phyloP scores from a whole-genome alignment of 1,140 invertebrate genomes.

The Panagrolaimus sp. region DNA sequence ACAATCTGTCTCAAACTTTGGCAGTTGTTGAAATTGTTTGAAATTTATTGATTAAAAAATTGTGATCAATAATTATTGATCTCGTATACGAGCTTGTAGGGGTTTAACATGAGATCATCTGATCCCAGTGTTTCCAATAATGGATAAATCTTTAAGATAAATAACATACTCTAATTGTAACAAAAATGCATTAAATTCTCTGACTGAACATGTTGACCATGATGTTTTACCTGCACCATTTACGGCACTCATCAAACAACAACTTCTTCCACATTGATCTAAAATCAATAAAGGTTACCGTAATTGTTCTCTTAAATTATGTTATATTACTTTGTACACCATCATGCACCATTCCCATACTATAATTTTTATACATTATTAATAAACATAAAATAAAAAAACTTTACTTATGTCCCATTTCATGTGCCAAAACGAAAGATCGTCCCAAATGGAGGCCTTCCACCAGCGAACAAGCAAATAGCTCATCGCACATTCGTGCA shows the following conservation, averaged over 20 bases:
- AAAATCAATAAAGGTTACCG: no score
- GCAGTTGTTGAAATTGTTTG: no score
- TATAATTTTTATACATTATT: conserved; percentile 23
- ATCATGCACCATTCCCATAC: conserved; percentile 60
- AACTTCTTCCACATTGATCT: conserved; percentile 53
- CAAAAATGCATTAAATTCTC: conserved; percentile 59
- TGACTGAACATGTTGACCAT: conserved; percentile 55
- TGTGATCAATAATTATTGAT: no score
- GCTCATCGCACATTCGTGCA: conserved; percentile 58
- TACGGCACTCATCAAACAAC: conserved; percentile 58
- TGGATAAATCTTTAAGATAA: no score
- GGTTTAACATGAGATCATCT: no score
- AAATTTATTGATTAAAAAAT: no score
- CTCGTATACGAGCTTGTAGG: no score
- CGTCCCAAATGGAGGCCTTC: conserved; percentile 57
- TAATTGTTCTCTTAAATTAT: no score
- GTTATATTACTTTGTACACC: conserved; percentile 54
- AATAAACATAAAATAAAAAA: neutral
- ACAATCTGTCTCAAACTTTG: no score
- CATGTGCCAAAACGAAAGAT: conserved; percentile 57
- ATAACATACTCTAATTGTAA: conserved; percentile 58
- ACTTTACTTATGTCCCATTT: conserved; percentile 59
- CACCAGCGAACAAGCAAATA: conserved; percentile 57
- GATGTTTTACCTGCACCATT: conserved; percentile 60
- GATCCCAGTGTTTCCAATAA: no score